Percentiles rank a stretch among this genome's conserved stretches.
Conservation (phyloP, 2,797 vertebrate species). For the Paramormyrops hopkinsi region DNA sequence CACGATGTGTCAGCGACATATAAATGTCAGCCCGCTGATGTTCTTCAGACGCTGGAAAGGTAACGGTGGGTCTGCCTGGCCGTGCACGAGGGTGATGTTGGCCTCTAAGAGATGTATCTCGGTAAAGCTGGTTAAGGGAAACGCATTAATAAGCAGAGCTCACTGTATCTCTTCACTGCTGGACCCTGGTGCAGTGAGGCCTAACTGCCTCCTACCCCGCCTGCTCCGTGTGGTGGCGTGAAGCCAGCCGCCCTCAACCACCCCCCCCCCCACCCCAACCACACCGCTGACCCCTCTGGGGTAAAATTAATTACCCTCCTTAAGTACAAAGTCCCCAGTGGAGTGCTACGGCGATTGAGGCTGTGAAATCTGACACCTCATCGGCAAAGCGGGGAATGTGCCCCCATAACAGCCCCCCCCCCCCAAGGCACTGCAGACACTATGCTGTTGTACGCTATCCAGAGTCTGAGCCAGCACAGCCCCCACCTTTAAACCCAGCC, state of each 20-base stretch:
- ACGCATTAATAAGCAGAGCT: not conserved
- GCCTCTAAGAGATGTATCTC: not conserved
- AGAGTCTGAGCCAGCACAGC: not conserved
- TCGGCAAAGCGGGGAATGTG: slow-evolving; percentile 31
- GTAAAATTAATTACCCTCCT: slow-evolving; percentile 26
- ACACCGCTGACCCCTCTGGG: not conserved
- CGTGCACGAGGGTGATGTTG: not conserved
- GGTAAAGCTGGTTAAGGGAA: not conserved
- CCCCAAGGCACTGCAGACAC: not conserved
- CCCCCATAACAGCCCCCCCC: not conserved
- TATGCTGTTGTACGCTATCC: not conserved
- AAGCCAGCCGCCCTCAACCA: not conserved
- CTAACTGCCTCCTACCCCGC: not conserved
- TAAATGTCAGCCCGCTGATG: not conserved
- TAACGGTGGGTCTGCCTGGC: not conserved
- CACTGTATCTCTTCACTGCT: not conserved
- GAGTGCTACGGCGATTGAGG: not conserved
- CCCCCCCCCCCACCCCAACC: too few species aligned
- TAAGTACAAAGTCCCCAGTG: slow-evolving; percentile 24
- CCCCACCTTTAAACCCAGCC: not conserved
- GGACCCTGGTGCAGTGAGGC: too few species aligned
- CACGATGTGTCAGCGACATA: not conserved
- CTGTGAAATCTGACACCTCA: slow-evolving; percentile 32
- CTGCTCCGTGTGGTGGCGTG: not conserved
- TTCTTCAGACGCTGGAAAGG: not conserved